Evolutionary conservation across 1,140 invertebrate species (phyloP).

Genomic region (Cylas formicarius): DNA sequence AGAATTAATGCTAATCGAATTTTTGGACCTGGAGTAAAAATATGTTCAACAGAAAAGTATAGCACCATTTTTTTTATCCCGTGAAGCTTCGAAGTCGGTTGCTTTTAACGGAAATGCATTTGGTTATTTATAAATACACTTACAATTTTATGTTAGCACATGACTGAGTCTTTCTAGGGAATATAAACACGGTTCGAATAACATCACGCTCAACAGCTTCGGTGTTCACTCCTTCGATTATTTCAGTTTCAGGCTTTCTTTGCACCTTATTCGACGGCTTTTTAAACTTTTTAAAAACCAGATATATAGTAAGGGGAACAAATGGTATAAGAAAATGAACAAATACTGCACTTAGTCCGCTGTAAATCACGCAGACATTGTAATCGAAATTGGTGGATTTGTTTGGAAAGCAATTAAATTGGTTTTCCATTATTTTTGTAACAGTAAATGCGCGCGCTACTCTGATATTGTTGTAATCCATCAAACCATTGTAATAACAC

Average conservation of each 20-base stretch:
- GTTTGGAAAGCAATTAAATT: slow-evolving; percentile 6
- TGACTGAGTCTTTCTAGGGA: slow-evolving; percentile 16
- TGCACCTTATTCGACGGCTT: not conserved
- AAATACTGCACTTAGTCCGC: slow-evolving; percentile 7
- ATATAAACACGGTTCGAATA: slow-evolving; percentile 1
- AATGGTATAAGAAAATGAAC: slow-evolving; percentile 7
- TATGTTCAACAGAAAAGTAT: no score
- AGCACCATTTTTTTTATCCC: no score
- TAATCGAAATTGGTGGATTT: slow-evolving; percentile 4
- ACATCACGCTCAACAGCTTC: not conserved
- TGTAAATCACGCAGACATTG: slow-evolving; percentile 4
- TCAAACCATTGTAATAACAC: no score
- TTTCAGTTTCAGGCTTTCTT: not conserved
- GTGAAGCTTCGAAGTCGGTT: no score
- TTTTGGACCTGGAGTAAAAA: no score
- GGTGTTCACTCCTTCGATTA: not conserved
- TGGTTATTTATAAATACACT: slow-evolving; percentile 6
- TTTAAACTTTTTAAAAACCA: slow-evolving; percentile 13
- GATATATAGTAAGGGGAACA: slow-evolving; percentile 10
- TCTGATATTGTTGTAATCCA: no score
- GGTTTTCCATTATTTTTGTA: slow-evolving; percentile 12
- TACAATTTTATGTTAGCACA: slow-evolving; percentile 15
- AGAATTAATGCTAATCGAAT: no score
- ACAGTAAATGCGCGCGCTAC: no score
- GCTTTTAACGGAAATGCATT: no score